These are phyloP conservation scores for Bufotes viridis DNA, from an alignment of 2,797 vertebrate genomes.

Conservation along the genomic window DNA sequence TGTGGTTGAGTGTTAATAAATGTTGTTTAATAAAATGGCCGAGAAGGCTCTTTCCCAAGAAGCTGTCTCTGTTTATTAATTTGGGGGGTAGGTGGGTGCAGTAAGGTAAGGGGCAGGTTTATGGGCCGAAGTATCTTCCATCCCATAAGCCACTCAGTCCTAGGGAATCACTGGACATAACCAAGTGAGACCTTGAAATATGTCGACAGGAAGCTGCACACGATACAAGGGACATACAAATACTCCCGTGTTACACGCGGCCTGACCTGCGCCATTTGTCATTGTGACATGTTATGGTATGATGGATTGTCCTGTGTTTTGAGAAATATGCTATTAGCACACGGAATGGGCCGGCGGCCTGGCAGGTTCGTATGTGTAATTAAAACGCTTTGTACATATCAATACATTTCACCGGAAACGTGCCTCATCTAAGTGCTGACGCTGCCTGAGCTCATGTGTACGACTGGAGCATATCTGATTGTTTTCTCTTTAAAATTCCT, in stretches of 20 bases:
- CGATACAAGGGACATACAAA: conserved; percentile 10
- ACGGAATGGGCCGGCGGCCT: neutral
- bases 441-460: neutral
- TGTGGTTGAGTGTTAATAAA: too few relatives aligned
- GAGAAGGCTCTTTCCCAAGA: too few relatives aligned
- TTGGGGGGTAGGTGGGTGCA: too few relatives aligned
- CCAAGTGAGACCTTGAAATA: conserved; percentile 16
- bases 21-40: too few relatives aligned
- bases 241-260: neutral
- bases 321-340: conserved; percentile 48
- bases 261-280: conserved; percentile 51
- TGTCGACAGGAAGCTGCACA: neutral
- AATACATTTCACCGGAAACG: conserved; percentile 5
- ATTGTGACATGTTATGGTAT: conserved; percentile 50
- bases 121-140: too few relatives aligned
- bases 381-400: conserved; percentile 52
- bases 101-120: too few relatives aligned
- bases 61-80: too few relatives aligned
- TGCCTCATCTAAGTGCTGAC: neutral
- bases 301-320: conserved; percentile 45
- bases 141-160: too few relatives aligned
- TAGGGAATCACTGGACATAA: neutral
- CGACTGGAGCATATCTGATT: neutral
- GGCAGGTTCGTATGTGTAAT: conserved; percentile 49
- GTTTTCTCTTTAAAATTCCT: neutral